Base-by-base conservation (phyloP, 2,113 vertebrate genomes). In the Nesogale talazaci region DNA sequence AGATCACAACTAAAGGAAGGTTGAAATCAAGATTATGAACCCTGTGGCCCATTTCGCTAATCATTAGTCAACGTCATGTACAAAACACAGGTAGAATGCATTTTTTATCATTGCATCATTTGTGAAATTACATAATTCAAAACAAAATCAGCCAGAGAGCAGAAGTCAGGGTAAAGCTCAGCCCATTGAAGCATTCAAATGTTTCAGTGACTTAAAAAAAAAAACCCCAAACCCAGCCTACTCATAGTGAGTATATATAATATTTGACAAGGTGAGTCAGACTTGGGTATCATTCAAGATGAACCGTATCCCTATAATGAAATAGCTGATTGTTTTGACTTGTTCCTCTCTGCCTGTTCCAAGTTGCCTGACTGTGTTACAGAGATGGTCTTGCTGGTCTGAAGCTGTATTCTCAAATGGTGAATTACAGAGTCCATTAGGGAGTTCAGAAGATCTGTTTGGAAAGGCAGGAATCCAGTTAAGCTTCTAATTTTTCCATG, bases 401-500 rank as follows among this genome's bases (percentile, higher is more conserved):
- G 94, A 97, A 83, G 93, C 81, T 96, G 83, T 94, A 16, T 83
- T 87, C 94, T 87, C 88, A 83, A 96, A 92, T 86, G 90, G 89
- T 95, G 93, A 96, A 94, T 97, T 97, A 96, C 88, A 83, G 85
- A 95, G 92, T 96, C 95, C 96, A 97, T 97, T 97, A 97, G 96
- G 95, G 84, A 94, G 94, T 93, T 96, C 95, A 97, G 95, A 97
- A 89, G 96, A 94, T 97, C 94, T 97, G 96, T 97, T 97, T 97
- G 95, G 96, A 97, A 92, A 97, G 97, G 97, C 96, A 97, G 92
- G 92, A 96, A 96, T 97, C 97, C 96, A 97, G 95, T 77, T 96
- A 97, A 96, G 96, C 94, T 96, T 97, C 97, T 97, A 95, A 97
- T 97, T 97, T 97, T 97, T 97, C 97, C 96, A 93, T 79, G 95